Base-by-base conservation (phyloP, 2,888 invertebrate genomes). In the Stenodema calcarata region DNA sequence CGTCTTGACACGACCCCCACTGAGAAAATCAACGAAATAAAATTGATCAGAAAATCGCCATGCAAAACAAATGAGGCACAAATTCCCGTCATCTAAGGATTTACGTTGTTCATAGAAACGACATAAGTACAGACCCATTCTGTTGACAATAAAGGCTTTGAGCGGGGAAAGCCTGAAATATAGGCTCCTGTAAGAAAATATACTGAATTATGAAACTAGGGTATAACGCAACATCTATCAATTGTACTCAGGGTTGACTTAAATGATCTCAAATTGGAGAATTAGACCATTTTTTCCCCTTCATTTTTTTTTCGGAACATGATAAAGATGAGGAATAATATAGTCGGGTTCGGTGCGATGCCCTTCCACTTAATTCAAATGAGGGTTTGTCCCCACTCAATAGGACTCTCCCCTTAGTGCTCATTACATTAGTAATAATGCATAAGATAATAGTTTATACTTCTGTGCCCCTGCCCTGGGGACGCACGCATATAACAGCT, bases 301-400 rank as follows among this genome's bases (percentile, higher is more conserved):
- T 35, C 35, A n/a, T n/a, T n/a, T n/a, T 14, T n/a, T 50, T 50
- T 35, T 35, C 35, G n/a, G 62, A 62, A 62, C 62, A 62, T 11
- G 27, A 62, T 18, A 62, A 62, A 62, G 2, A 62, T 62, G 62
- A 35, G 62, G 62, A 27, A 27, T 62, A 62, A 50, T 50, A 50
- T n/a, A 62, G 62, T 4, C 9, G 62, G 23, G 62, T 62, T 23
- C 23, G 18, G 62, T 62, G 62, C 62, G 62, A 62, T 62, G 62
- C 62, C 62, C 62, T 62, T 62, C 62, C 62, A 62, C 62, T 62
- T 62, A 62, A 62, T 62, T 62, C 62, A 62, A 62, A 62, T 62
- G 62, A 62, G 62, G 23, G 62, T 18, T 62, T 62, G 62, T 23
- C 16, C 62, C 62, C 62, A 23, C 62, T 62, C 62, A 12, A 62